Base-by-base conservation (phyloP, 2,888 invertebrate species). In the Cheilosia urbana region DNA sequence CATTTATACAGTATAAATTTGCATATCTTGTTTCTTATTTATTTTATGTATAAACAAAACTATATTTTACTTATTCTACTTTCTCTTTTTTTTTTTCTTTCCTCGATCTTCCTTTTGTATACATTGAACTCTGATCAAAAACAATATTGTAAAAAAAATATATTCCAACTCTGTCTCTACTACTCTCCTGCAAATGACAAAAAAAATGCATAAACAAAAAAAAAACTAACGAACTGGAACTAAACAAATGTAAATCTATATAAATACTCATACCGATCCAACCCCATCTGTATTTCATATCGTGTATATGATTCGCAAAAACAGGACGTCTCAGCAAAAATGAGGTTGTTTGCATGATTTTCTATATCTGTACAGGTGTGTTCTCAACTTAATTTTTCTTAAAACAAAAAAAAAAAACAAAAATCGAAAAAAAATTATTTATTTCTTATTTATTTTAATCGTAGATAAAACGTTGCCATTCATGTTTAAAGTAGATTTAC, bases 361-460 rank as follows among this genome's bases (percentile, higher is more conserved):
- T 92, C 89, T 91, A 89, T 90, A 90, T 91, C 88, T 92, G 92
- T 90, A 88, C 91, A 92, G 92, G 92, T 92, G 92, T 91, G 92
- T 92, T 90, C 87, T 88, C 88, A 88, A 89, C 88, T 81, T 87
- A 87, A 87, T 81, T 84, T 87, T 68, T 72, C 62, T 49, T 45
- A 68, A 37, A 58, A 15, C 62, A 60, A 63, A 45, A 62, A 45
- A 9, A 60, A 27, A 58, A 40, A 68, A 45, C 47, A 30, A 62
- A 30, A 9, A 15, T 60, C 21, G n/a, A 60, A 55, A 42, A 60
- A 63, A 40, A 27, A 51, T 55, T 57, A 72, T 24, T 42, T 24
- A 51, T 66, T 80, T 73, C 47, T 66, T 66, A 73, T 80, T 60
- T 72, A 68, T 53, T 73, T 78, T 69, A 71, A 71, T 72, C 60